A percentile compares a stretch with the other conserved stretches of the same genome.
Conservation (phyloP, 2,797 vertebrate genomes). For the Hoplostethus atlanticus region DNA sequence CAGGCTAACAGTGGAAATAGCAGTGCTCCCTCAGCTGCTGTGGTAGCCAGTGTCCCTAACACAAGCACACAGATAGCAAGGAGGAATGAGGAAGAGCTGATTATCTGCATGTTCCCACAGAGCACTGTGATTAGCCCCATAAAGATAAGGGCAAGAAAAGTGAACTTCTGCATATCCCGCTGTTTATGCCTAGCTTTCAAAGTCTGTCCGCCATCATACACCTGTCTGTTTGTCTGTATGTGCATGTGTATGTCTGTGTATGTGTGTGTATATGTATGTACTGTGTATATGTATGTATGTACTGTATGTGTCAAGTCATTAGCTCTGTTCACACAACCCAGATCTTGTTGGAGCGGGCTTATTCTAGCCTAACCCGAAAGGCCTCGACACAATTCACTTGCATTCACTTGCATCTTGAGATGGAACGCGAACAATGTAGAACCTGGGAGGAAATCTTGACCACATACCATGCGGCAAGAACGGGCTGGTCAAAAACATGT, state of each 20-base stretch:
- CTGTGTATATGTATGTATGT: too few relatives aligned
- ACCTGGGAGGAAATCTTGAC: too few relatives aligned
- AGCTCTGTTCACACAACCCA: constrained; percentile 13
- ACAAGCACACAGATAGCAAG: constrained; percentile 17
- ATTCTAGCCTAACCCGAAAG: too few relatives aligned
- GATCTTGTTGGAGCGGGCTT: background rate
- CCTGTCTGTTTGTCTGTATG: background rate
- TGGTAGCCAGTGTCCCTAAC: constrained; percentile 7
- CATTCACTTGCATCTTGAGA: too few relatives aligned
- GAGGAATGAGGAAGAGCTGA: constrained; percentile 77
- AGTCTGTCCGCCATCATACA: constrained; percentile 15
- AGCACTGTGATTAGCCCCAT: constrained; percentile 63
- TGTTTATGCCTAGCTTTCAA: constrained; percentile 39
- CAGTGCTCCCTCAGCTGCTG: constrained; percentile 10
- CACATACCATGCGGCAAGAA: too few relatives aligned
- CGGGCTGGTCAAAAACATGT: too few relatives aligned
- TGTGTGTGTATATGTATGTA: too few relatives aligned
- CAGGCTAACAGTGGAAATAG: constrained; percentile 14
- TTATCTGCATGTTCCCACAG: constrained; percentile 79
- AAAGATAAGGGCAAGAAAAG: constrained; percentile 70
- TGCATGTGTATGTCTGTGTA: background rate
- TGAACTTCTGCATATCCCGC: constrained; percentile 50
- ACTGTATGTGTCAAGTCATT: constrained; percentile 5
- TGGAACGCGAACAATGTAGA: too few relatives aligned
- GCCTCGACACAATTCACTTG: too few relatives aligned